Evolutionary conservation across 2,797 vertebrate species (phyloP), one percentile per base, ranked within the genome.

Genomic region (Otolemur crassicaudatus): DNA sequence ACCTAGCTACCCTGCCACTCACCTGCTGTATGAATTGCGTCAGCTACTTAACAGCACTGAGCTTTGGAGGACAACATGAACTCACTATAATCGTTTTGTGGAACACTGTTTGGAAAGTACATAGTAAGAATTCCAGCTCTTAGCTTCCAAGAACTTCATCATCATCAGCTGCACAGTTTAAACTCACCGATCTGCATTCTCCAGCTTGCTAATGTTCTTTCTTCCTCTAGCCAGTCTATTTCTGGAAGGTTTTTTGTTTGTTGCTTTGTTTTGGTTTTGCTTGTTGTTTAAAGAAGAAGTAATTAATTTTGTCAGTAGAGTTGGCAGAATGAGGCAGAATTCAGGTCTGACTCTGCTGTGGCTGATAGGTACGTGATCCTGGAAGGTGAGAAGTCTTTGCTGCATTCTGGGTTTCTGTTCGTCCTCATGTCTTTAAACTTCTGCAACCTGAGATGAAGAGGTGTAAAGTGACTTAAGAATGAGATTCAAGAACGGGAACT

Each of bases 141-240:
- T 29, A 58, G 13, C 43, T 95, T 83, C 43, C 56, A 90, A 5
- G n/a, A 56, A 46, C 34, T 37, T 37, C 16, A 7, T 70, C 14
- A 3, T 25, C 19, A 75, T 81, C 40, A 23, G 72, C 79, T 29
- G 27, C 82, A 27, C 19, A 82, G 75, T 84, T 92, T 93, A 63
- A 81, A 91, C 13, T 37, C 80, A 77, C 65, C 20, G n/a, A 11
- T 85, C 89, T 85, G 22, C 43, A 49, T 86, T 58, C 75, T 84
- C 49, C 61, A 69, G 75, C 58, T 93, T 95, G 40, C 63, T 89
- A 31, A 53, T 91, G 88, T 95, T 87, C 27, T 77, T 85, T 87
- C 25, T 43, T 94, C 79, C 40, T 63, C 91, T 83, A 60, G 60
- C 61, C 23, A 65, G 5, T 67, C 67, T 87, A 0, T 85, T 31